phyloP scores from a whole-genome alignment of 2,113 vertebrate species.

The Mormyrus iriodes region DNA sequence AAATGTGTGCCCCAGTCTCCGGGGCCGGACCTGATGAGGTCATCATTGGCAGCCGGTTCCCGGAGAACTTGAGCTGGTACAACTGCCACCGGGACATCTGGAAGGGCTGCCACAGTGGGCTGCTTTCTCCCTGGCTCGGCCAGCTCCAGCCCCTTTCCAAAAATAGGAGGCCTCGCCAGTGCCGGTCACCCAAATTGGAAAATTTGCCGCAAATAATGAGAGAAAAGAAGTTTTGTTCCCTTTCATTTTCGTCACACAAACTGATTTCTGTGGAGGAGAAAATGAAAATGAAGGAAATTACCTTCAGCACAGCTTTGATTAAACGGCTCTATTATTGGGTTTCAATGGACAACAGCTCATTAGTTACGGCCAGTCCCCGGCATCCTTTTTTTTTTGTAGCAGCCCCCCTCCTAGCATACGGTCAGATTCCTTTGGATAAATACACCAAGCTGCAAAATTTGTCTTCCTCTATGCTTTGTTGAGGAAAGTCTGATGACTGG shows the following conservation, averaged over 20 bases:
- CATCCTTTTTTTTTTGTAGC: slow-evolving; percentile 29
- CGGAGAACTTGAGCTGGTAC: slow-evolving; percentile 73
- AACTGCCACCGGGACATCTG: slow-evolving; percentile 84
- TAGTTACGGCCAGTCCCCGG: slow-evolving; percentile 46
- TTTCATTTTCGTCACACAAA: slow-evolving; percentile 55
- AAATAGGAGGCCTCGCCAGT: slow-evolving; percentile 77
- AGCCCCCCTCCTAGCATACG: slow-evolving; percentile 31
- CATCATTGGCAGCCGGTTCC: slow-evolving; percentile 71
- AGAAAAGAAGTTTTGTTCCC: slow-evolving; percentile 84
- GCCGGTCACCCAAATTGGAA: slow-evolving; percentile 72
- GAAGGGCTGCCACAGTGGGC: slow-evolving; percentile 77
- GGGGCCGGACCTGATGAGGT: slow-evolving; percentile 79
- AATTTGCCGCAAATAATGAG: slow-evolving; percentile 64
- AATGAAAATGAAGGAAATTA: slow-evolving; percentile 56
- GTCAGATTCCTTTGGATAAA: slow-evolving; percentile 36
- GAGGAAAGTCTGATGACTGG: slow-evolving; percentile 26
- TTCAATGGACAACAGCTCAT: slow-evolving; percentile 53
- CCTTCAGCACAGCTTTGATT: slow-evolving; percentile 48
- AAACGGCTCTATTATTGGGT: slow-evolving; percentile 25
- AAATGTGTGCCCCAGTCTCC: slow-evolving; percentile 76
- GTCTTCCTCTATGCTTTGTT: slow-evolving; percentile 30
- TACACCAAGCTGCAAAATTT: slow-evolving; percentile 33
- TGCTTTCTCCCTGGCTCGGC: slow-evolving; percentile 70
- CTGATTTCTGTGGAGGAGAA: slow-evolving; percentile 57
- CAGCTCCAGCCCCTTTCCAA: slow-evolving; percentile 65